Base-by-base conservation (phyloP, 2,888 invertebrate species). In the Halictus ligatus region DNA sequence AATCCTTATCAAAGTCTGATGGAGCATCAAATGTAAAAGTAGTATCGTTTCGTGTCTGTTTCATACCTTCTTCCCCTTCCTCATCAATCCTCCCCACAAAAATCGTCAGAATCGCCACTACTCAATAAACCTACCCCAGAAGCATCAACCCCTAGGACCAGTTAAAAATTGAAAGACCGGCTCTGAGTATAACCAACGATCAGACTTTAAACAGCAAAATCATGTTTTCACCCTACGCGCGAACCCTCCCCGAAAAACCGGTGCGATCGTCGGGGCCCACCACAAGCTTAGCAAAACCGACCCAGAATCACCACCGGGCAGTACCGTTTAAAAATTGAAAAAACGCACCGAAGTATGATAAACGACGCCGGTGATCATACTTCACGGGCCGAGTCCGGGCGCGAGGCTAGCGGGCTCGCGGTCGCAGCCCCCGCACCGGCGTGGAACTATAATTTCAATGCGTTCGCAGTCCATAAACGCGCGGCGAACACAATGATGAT, bases 401-500 rank as follows among this genome's bases (percentile, higher is more conserved):
- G 71, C 43, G 43, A 71, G 21, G n/a, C 43, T 71, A n/a, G n/a
- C 43, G 35, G 18, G 64, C 64, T 6, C 64, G 60, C 76, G 71
- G 29, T 35, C 29, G 46, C 77, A 21, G 15, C 54, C 25, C 54
- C 15, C 72, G 77, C 77, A 81, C 3, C 48, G 60, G 40, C 74
- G 43, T 40, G 85, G 85, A 64, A 40, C 76, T 73, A 76, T 79
- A 85, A 85, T 84, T 84, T 76, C 84, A 43, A 73, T 40, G 73
- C 83, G 75, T 84, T 78, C 79, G 84, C 84, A 79, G 84, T 79
- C 75, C 67, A 83, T 78, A 84, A 84, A 78, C 75, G 85, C 67
- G 84, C 73, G 58, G 83, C 67, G 76, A 84, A 80, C 85, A 84
- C 80, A 84, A 80, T 80, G 80, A 85, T 85, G 85, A 85, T 85